Conservation (phyloP, 2,888 invertebrate species). For the Lagria hirta region DNA sequence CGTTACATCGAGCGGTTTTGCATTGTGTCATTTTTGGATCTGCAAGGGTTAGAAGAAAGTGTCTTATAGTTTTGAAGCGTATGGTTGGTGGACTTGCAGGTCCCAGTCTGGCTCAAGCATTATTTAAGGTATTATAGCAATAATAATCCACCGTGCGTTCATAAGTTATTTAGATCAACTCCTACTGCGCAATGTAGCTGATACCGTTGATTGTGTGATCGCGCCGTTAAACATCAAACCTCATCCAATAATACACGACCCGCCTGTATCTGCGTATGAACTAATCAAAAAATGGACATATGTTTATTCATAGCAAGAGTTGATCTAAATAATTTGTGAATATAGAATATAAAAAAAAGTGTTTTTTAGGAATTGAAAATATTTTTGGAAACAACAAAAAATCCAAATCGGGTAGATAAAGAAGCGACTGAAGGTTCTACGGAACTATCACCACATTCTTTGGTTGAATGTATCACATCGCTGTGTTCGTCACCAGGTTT, state of each 20-base stretch:
- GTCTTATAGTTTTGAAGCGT: conserved; percentile 62
- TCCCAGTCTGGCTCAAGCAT: conserved; percentile 62
- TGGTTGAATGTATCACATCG: conserved; percentile 52
- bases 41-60: conserved; percentile 63
- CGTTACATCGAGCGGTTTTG: conserved; percentile 72
- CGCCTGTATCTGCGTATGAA: too few relatives aligned
- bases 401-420: conserved; percentile 32
- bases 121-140: too few relatives aligned
- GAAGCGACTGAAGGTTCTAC: conserved; percentile 5
- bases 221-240: too few relatives aligned
- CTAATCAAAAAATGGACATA: too few relatives aligned
- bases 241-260: too few relatives aligned
- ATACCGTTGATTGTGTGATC: too few relatives aligned
- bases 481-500: conserved; percentile 52
- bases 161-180: too few relatives aligned
- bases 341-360: too few relatives aligned
- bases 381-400: conserved; percentile 66
- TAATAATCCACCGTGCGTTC: too few relatives aligned
- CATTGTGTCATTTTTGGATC: conserved; percentile 67
- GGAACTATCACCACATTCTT: conserved; percentile 47
- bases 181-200: too few relatives aligned
- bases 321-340: too few relatives aligned
- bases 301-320: too few relatives aligned
- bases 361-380: conserved; percentile 69
- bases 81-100: conserved; percentile 64